Evolutionary conservation across 2,888 invertebrate genomes (phyloP).

Genomic region (Melieria omissa): DNA sequence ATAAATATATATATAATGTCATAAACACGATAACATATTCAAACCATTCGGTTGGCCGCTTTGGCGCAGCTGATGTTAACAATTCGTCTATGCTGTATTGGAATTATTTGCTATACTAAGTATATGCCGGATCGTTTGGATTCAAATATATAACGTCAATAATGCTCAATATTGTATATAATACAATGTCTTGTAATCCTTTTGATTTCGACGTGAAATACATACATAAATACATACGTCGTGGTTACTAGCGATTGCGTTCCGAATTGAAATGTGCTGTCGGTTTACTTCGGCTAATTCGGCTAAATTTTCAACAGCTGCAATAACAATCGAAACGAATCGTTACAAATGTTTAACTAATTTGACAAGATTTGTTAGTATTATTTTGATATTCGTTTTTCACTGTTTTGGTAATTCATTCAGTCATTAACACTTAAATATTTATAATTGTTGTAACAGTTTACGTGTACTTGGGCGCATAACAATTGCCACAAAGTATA

Average conservation of each 20-base stretch:
- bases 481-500: no score
- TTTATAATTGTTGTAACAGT: background rate
- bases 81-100: no score
- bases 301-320: slow-evolving; percentile 51
- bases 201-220: background rate
- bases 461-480: no score
- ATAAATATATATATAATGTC: no score
- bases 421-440: slow-evolving; percentile 40
- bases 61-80: no score
- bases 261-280: slow-evolving; percentile 40
- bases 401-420: slow-evolving; percentile 32
- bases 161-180: no score
- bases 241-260: slow-evolving; percentile 36
- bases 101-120: no score
- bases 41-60: no score
- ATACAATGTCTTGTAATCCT: no score
- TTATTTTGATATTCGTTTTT: background rate
- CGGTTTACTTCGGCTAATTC: slow-evolving; percentile 36
- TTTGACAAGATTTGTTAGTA: slow-evolving; percentile 2
- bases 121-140: no score
- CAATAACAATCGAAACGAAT: slow-evolving; percentile 40
- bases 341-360: slow-evolving; percentile 25
- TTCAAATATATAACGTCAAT: no score
- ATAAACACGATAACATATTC: no score
- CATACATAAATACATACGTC: background rate